Percentiles rank a stretch among this genome's conserved stretches.
phyloP scores from a whole-genome alignment of 2,888 invertebrate species.

The Digitonthophagus gazella region DNA sequence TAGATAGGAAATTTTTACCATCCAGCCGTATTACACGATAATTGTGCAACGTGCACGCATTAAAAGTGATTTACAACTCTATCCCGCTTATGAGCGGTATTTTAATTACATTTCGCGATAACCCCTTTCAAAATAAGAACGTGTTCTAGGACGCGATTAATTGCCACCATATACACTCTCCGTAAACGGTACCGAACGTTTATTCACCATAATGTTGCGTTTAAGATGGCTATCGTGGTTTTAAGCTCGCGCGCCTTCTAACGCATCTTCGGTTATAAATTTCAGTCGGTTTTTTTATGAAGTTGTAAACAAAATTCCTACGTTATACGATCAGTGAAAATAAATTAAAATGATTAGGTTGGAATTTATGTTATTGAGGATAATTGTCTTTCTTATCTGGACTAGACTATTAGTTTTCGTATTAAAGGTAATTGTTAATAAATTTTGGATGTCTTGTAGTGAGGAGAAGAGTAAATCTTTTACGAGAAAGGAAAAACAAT shows the following conservation, averaged over 20 bases:
- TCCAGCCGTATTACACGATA: background rate
- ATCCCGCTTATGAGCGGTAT: background rate
- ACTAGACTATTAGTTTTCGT: background rate
- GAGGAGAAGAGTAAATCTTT: background rate
- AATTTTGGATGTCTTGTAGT: background rate
- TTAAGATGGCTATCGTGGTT: background rate
- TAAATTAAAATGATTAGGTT: background rate
- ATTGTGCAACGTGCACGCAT: background rate
- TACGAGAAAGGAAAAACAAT: background rate
- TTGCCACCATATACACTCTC: background rate
- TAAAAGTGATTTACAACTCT: background rate
- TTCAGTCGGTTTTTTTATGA: background rate
- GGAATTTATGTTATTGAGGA: background rate
- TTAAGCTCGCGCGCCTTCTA: background rate
- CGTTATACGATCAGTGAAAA: background rate
- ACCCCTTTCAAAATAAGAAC: background rate
- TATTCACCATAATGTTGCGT: background rate
- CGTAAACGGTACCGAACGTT: background rate
- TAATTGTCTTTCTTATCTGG: background rate
- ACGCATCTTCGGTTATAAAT: background rate
- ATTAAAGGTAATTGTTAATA: background rate
- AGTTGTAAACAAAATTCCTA: background rate
- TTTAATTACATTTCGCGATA: background rate
- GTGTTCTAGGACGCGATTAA: background rate
- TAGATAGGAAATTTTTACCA: background rate